Evolutionary conservation across 1,140 invertebrate genomes (phyloP).

Genomic region (Leptoteleia sp.): DNA sequence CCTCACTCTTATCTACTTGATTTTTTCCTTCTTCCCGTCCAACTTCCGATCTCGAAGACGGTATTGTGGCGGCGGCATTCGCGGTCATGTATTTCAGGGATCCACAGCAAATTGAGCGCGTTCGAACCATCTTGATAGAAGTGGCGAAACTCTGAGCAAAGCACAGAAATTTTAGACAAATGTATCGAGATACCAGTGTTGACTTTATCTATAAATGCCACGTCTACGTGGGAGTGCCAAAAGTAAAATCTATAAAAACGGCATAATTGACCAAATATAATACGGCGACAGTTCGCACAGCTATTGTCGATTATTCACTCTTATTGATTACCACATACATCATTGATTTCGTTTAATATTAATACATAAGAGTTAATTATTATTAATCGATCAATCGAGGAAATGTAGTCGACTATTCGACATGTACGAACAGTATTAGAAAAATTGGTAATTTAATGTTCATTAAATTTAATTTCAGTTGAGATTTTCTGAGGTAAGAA

Average conservation of each 20-base stretch:
- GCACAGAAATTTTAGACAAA: constrained; percentile 64
- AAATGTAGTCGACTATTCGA: too few relatives aligned
- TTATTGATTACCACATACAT: too few relatives aligned
- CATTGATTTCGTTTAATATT: too few relatives aligned
- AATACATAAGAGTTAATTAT: too few relatives aligned
- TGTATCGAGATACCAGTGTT: constrained; percentile 58
- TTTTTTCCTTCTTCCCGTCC: constrained; percentile 63
- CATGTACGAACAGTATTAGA: too few relatives aligned
- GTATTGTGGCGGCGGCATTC: constrained; percentile 59
- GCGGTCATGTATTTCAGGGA: constrained; percentile 63
- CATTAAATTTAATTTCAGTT: too few relatives aligned
- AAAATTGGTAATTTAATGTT: too few relatives aligned
- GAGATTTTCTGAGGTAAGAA: too few relatives aligned
- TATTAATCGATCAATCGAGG: too few relatives aligned
- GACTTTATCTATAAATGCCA: constrained; percentile 64
- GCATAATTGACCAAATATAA: constrained; percentile 24
- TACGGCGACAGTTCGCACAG: constrained; percentile 16
- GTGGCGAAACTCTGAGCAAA: constrained; percentile 60
- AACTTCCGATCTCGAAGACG: constrained; percentile 53
- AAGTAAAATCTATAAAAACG: constrained; percentile 15
- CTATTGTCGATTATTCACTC: too few relatives aligned
- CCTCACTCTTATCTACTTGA: constrained; percentile 58
- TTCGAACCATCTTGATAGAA: constrained; percentile 67
- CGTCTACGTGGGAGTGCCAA: constrained; percentile 18
- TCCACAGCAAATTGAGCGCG: constrained; percentile 62